These are phyloP conservation scores for Diarsia rubi DNA, from an alignment of 2,888 invertebrate species.

Conservation along the genomic window DNA sequence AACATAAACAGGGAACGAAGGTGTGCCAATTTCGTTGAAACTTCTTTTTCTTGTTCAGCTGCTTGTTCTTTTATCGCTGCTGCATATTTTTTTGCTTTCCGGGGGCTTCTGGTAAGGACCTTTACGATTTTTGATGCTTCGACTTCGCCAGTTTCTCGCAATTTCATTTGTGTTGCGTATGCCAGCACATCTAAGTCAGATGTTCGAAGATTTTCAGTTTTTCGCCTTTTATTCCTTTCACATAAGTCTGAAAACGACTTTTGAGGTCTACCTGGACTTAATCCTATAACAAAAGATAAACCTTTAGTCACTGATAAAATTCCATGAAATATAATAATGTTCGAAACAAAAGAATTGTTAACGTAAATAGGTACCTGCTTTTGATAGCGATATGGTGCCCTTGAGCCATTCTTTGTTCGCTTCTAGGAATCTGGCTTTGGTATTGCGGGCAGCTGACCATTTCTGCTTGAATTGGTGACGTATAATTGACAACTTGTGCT, in stretches of 20 bases:
- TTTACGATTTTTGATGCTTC: conserved; percentile 4
- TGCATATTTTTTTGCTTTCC: conserved; percentile 12
- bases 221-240: not conserved
- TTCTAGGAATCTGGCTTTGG: no score
- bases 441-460: no score
- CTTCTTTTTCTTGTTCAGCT: not conserved
- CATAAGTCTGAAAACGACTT: not conserved
- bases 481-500: no score
- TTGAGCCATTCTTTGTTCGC: no score
- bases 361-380: no score
- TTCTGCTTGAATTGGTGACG: no score
- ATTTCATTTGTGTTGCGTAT: conserved; percentile 12
- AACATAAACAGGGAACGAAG: not conserved
- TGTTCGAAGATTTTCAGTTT: not conserved
- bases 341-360: no score
- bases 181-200: not conserved
- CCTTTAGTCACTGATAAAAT: no score
- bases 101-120: conserved; percentile 8
- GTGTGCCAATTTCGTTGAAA: conserved; percentile 4
- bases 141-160: conserved; percentile 2
- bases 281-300: not conserved
- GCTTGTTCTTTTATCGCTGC: not conserved
- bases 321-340: no score
- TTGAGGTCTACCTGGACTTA: not conserved
- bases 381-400: no score